phyloP scores from a whole-genome alignment of 2,797 vertebrate species.

The Chrosomus eos region DNA sequence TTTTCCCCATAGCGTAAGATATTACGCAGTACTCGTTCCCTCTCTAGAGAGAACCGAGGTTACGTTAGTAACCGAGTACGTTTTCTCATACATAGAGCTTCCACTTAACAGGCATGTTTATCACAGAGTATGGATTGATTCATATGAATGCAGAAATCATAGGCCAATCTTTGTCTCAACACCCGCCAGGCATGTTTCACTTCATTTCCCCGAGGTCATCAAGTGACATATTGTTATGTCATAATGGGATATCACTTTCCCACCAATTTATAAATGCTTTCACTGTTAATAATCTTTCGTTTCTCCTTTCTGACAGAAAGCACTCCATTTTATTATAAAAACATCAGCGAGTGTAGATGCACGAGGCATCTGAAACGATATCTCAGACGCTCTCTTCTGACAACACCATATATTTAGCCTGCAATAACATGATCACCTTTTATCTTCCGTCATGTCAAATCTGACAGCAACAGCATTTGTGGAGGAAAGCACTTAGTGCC shows the following conservation, averaged over 20 bases:
- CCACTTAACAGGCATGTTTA: conserved; percentile 4
- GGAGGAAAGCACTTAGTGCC: conserved; percentile 38
- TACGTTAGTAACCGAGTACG: too few relatives aligned
- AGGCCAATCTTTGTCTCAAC: conserved; percentile 13
- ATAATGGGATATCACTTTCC: conserved; percentile 10
- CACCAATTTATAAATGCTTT: conserved; percentile 23
- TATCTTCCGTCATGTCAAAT: conserved; percentile 13
- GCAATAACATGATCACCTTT: conserved; percentile 31
- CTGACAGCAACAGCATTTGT: conserved; percentile 12
- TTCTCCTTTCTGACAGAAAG: conserved; percentile 22
- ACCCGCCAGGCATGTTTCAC: conserved; percentile 11
- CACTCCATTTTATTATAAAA: conserved; percentile 41
- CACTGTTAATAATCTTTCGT: not conserved
- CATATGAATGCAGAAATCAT: conserved; percentile 4
- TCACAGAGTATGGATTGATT: not conserved
- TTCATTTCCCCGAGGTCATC: conserved; percentile 31
- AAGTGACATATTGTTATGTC: conserved; percentile 22
- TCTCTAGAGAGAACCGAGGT: too few relatives aligned
- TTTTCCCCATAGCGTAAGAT: too few relatives aligned
- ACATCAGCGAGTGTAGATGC: not conserved
- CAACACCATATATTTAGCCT: conserved; percentile 2
- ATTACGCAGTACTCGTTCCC: too few relatives aligned
- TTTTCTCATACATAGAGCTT: not conserved
- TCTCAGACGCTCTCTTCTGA: not conserved
- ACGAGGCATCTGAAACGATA: not conserved